Base-by-base conservation (phyloP, 2,888 invertebrate species). In the Willowsia nigromaculata region DNA sequence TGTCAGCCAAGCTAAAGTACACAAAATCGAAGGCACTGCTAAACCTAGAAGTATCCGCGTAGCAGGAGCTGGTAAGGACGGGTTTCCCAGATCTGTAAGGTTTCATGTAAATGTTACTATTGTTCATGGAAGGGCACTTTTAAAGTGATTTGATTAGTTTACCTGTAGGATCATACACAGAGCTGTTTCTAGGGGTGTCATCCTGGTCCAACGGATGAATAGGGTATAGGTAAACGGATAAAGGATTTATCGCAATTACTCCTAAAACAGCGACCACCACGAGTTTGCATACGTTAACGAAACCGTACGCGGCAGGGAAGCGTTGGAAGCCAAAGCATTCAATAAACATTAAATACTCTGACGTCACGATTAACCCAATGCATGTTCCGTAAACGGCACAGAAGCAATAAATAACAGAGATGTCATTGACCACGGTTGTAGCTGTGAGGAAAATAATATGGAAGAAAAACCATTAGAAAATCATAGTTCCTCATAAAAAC, bases 321-420 rank as follows among this genome's bases (percentile, higher is more conserved):
- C 88, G 81, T 5, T 91, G 65, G 13, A 88, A 86, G 15, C 92
- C 92, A 62, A 92, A 92, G 47, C 76, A 80, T 27, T 92, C 92
- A 40, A 89, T 89, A 74, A 92, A 90, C 89, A 92, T 90, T 9
- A 92, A 56, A 22, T 91, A 89, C 62, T 92, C 91, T 0, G 91
- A 91, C 3, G 89, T 89, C 18, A 82, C 30, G 9, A 91, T 25
- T 43, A 90, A 62, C 47, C 91, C 92, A 25, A 62, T 47, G 47
- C 89, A 90, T n/a, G 91, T 47, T n/a, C 92, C 92, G 81, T 90
- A 92, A 9, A 88, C 53, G n/a, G 85, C 90, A 62, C 90, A 83
- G 40, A 92, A 65, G 15, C 85, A 65, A 30, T 92, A 91, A 62
- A 92, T 89, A 27, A 90, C 30, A 9, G 50, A 18, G n/a, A 89